These are phyloP conservation scores for Dissostichus mawsoni DNA, from an alignment of 2,113 vertebrate species.

Conservation along the genomic window DNA sequence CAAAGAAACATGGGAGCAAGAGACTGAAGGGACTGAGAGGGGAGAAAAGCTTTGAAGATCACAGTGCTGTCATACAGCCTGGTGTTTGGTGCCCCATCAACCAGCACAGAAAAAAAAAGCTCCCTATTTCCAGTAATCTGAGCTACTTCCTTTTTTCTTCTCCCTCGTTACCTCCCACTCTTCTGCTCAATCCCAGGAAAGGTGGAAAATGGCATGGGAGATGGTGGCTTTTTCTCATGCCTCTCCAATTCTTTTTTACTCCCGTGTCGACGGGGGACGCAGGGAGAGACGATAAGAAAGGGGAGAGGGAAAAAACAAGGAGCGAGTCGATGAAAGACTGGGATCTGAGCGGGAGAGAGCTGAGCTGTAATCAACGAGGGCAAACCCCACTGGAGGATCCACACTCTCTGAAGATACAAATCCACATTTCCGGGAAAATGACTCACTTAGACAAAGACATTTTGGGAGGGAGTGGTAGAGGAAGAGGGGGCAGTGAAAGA, in stretches of 20 bases:
- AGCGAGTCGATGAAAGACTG: slow-evolving; percentile 38
- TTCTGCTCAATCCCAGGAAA: slow-evolving; percentile 26
- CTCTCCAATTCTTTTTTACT: slow-evolving; percentile 48
- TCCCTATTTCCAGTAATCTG: slow-evolving; percentile 38
- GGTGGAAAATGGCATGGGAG: slow-evolving; percentile 1
- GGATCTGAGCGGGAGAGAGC: slow-evolving; percentile 39
- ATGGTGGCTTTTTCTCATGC: background rate
- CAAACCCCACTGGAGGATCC: slow-evolving; percentile 51
- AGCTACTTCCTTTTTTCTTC: slow-evolving; percentile 39
- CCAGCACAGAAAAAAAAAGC: slow-evolving; percentile 33
- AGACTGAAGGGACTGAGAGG: slow-evolving; percentile 27
- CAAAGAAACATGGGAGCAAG: slow-evolving; percentile 34
- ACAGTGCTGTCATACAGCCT: slow-evolving; percentile 43
- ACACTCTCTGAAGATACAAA: slow-evolving; percentile 36
- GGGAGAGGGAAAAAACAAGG: slow-evolving; percentile 33
- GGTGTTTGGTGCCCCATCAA: slow-evolving; percentile 49
- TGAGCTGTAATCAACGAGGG: slow-evolving; percentile 62
- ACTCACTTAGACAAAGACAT: slow-evolving; percentile 38
- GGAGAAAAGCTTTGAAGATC: slow-evolving; percentile 67
- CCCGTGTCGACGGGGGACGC: slow-evolving; percentile 35
- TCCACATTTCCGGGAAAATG: slow-evolving; percentile 62
- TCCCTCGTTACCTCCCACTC: slow-evolving; percentile 40
- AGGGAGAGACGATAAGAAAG: slow-evolving; percentile 29
- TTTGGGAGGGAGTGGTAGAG: too few species aligned
- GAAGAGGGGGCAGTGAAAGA: background rate